phyloP scores from a whole-genome alignment of 2,113 vertebrate genomes.

The Cromileptes altivelis region DNA sequence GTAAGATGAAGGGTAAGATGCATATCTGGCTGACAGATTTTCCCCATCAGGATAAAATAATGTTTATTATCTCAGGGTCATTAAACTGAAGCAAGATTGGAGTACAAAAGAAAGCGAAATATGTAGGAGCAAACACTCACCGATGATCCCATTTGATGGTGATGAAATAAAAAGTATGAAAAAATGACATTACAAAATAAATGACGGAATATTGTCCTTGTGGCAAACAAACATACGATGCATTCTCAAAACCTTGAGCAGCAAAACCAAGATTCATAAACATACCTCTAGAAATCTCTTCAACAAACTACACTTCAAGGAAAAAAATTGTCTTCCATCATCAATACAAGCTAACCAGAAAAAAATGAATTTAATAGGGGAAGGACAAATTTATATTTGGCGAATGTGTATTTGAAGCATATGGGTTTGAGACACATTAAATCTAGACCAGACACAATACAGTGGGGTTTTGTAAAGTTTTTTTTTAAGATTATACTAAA shows the following conservation, averaged over 20 bases:
- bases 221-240: conserved; percentile 5
- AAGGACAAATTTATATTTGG: conserved; percentile 52
- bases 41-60: conserved; percentile 13
- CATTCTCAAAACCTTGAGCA: conserved; percentile 6
- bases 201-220: neutral
- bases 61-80: neutral
- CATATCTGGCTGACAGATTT: neutral
- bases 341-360: conserved; percentile 7
- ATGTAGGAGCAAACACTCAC: neutral
- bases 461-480: conserved; percentile 20
- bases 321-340: neutral
- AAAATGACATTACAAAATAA: neutral
- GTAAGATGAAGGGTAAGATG: conserved; percentile 21
- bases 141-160: neutral
- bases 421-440: conserved; percentile 53
- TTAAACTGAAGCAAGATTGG: conserved; percentile 1
- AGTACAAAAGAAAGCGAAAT: neutral
- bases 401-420: conserved; percentile 41
- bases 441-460: conserved; percentile 59
- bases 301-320: neutral
- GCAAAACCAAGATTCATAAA: conserved; percentile 31
- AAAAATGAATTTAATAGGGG: conserved; percentile 17
- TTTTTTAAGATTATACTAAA: conserved; percentile 59
- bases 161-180: neutral
- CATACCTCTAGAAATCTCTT: neutral